phyloP scores from a whole-genome alignment of 2,888 invertebrate genomes.

The Rhagonycha lutea region DNA sequence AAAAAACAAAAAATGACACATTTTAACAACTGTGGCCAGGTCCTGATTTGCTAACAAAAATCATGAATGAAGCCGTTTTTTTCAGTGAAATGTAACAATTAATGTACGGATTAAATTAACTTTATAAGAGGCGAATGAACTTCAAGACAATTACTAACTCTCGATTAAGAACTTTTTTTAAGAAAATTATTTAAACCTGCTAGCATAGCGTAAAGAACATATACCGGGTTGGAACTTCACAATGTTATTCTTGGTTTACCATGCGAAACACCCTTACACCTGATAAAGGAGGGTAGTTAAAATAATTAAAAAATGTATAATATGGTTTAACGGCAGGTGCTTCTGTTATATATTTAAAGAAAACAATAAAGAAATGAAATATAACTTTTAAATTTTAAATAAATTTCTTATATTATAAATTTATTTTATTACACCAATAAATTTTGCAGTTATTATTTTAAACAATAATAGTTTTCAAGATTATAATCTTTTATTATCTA shows the following conservation, averaged over 20 bases:
- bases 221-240: slow-evolving; percentile 11
- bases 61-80: not conserved
- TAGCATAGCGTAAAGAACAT: slow-evolving; percentile 22
- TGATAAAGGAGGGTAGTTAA: slow-evolving; percentile 10
- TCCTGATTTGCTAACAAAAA: not conserved
- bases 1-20: no score
- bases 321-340: slow-evolving; percentile 2
- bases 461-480: not conserved
- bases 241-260: slow-evolving; percentile 41
- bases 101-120: slow-evolving; percentile 20
- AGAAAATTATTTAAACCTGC: slow-evolving; percentile 23
- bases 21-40: not conserved
- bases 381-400: not conserved
- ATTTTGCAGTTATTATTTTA: not conserved
- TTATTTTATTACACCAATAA: not conserved
- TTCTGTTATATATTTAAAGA: slow-evolving; percentile 3
- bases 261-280: slow-evolving; percentile 37
- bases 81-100: not conserved
- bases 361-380: not conserved
- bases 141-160: slow-evolving; percentile 26
- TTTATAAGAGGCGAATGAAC: slow-evolving; percentile 28
- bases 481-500: not conserved
- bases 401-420: not conserved
- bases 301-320: slow-evolving; percentile 6
- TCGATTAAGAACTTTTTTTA: slow-evolving; percentile 26